phyloP scores from a whole-genome alignment of 1,140 invertebrate genomes.

The Plutomurus gul region DNA sequence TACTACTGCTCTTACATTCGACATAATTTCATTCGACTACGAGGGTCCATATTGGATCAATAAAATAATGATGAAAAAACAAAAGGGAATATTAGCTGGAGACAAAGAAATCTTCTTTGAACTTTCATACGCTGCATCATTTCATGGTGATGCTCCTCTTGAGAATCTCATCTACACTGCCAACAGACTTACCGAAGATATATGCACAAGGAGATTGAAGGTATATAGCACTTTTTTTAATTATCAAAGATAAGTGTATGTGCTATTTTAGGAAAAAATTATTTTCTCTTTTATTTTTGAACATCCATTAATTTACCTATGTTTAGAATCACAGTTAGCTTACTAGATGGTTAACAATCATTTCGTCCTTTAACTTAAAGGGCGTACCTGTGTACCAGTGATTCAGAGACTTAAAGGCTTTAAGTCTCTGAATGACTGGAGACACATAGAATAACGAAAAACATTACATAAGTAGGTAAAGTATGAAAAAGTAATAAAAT shows the following conservation, averaged over 20 bases:
- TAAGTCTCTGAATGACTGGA: too few relatives aligned
- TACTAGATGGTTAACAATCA: too few relatives aligned
- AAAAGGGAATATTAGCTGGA: slow-evolving; percentile 46
- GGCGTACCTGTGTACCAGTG: too few relatives aligned
- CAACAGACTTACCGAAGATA: slow-evolving; percentile 41
- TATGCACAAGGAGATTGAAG: slow-evolving; percentile 49
- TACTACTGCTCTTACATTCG: slow-evolving; percentile 38
- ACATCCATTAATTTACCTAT: too few relatives aligned
- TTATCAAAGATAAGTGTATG: neutral
- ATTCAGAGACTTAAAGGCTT: too few relatives aligned
- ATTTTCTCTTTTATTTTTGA: neutral
- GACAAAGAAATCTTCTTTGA: slow-evolving; percentile 50
- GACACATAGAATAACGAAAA: too few relatives aligned
- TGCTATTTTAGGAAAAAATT: neutral
- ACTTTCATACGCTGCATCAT: slow-evolving; percentile 42
- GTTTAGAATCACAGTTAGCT: too few relatives aligned
- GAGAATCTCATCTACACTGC: slow-evolving; percentile 52
- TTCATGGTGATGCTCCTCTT: slow-evolving; percentile 44
- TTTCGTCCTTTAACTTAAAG: too few relatives aligned
- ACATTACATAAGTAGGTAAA: neutral
- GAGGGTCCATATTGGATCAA: slow-evolving; percentile 52
- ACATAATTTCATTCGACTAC: slow-evolving; percentile 50
- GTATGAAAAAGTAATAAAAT: slow-evolving; percentile 12
- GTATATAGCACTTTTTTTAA: neutral
- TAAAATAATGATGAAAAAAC: slow-evolving; percentile 41